phyloP scores from a whole-genome alignment of 2,888 invertebrate genomes.

The Lamellibrachia satsuma region DNA sequence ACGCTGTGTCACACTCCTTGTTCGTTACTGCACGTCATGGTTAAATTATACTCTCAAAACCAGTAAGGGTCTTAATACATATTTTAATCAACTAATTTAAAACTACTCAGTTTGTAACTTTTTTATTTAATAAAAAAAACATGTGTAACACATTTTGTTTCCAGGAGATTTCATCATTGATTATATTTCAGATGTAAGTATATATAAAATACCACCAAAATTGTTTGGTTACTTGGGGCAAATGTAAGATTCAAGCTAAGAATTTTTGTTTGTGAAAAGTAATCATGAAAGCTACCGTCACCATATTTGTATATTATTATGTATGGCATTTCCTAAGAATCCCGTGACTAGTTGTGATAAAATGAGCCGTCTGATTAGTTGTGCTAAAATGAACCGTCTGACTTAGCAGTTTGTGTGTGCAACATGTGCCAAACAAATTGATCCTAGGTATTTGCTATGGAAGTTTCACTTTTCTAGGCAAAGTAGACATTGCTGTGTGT shows the following conservation, averaged over 20 bases:
- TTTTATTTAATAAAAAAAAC: too few species aligned
- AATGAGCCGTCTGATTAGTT: neutral
- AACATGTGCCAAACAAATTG: neutral
- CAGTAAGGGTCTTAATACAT: neutral
- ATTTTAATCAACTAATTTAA: too few species aligned
- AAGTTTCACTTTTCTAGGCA: neutral
- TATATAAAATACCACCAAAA: too few species aligned
- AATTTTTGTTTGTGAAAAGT: neutral
- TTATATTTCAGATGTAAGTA: too few species aligned
- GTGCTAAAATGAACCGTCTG: neutral
- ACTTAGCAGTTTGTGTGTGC: neutral
- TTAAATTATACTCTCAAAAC: neutral
- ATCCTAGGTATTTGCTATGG: neutral
- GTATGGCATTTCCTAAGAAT: neutral
- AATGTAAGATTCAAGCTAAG: neutral
- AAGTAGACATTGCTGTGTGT: conserved; percentile 1
- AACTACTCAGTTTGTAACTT: too few species aligned
- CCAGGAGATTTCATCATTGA: too few species aligned
- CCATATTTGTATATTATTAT: neutral
- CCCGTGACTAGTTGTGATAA: neutral
- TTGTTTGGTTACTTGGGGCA: too few species aligned
- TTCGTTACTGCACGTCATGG: neutral
- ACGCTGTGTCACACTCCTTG: neutral
- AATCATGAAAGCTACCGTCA: neutral
- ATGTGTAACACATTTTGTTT: too few species aligned